A percentile compares a stretch with the other conserved stretches of the same genome.
Conservation (phyloP, 2,113 vertebrate species). For the Neopipo cinnamomea region DNA sequence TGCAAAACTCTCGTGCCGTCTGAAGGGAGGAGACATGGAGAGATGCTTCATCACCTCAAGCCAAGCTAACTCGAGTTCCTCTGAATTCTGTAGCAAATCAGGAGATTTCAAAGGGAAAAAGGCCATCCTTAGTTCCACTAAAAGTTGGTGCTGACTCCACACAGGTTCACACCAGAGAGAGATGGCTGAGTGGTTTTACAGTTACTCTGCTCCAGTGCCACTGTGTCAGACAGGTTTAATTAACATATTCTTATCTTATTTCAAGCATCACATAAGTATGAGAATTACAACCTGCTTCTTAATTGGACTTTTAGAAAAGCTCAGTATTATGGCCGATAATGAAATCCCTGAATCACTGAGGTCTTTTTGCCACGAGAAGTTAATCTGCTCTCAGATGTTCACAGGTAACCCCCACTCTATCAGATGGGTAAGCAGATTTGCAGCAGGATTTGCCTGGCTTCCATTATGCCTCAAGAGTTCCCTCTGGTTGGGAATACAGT, state of each 20-base stretch:
- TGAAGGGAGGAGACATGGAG: background rate
- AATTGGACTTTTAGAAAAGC: background rate
- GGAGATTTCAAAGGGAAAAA: background rate
- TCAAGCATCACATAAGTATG: background rate
- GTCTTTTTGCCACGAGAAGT: background rate
- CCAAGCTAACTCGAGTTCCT: background rate
- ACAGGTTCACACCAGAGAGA: background rate
- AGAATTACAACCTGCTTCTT: constrained; percentile 7
- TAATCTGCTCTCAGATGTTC: background rate
- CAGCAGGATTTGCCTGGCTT: background rate
- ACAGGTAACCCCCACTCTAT: background rate
- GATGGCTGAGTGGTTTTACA: background rate
- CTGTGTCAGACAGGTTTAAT: background rate
- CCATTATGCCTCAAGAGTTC: background rate
- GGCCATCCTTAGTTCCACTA: background rate
- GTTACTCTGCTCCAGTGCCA: background rate
- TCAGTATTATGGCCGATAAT: background rate
- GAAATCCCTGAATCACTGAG: background rate
- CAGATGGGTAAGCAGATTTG: background rate
- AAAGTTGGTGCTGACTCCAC: background rate
- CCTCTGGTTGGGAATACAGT: background rate
- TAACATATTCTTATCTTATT: background rate
- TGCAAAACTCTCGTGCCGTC: background rate
- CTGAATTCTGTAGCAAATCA: background rate
- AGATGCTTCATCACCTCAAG: background rate